Evolutionary conservation across 2,888 invertebrate species (phyloP), one percentile per base, ranked within the genome.

Genomic region (Spatulosminthurus flaviceps): DNA sequence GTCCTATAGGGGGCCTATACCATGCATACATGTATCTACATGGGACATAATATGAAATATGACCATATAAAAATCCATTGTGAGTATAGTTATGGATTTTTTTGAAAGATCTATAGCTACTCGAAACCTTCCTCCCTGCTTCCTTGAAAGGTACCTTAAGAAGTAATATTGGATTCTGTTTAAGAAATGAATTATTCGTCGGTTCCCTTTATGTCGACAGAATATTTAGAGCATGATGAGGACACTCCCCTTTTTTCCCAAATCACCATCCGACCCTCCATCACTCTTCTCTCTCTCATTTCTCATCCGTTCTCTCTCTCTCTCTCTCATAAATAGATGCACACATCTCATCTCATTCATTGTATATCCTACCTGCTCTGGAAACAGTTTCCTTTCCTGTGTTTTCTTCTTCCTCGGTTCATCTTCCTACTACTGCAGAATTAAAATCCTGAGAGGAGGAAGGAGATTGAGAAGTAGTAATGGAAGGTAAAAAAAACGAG

Each of bases 101-200:
- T 16, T 69, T 11, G 5, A 5, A 1, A n/a, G 61, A 74, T 29
- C 42, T 29, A 24, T 29, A 7, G 16, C 51, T 51, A 51, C n/a
- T 19, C n/a, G 51, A 9, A 41, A 51, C 43, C 22, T 34, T 42
- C 42, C 21, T 21, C 22, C 22, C 2, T 64, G 29, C 1, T 13
- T 28, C 19, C 16, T 61, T 74, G 51, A 71, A 41, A 71, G 70
- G 74, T 51, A 74, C 11, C 34, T 74, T 66, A 76, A 76, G 42
- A 76, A 76, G 66, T 76, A 76, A 76, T 76, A 76, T 76, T 76
- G 64, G 61, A 61, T 76, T 74, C 74, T 74, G 61, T 74, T 76
- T 76, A 76, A 76, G 75, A 76, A 76, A 66, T 76, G 75, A 76
- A 76, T 76, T 76, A 76, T 76, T 66, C 42, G 75, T 76, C 75